Percentiles rank a stretch among this genome's conserved stretches.
Conservation (phyloP, 2,113 vertebrate genomes). For the Himantopus leucocephalus region DNA sequence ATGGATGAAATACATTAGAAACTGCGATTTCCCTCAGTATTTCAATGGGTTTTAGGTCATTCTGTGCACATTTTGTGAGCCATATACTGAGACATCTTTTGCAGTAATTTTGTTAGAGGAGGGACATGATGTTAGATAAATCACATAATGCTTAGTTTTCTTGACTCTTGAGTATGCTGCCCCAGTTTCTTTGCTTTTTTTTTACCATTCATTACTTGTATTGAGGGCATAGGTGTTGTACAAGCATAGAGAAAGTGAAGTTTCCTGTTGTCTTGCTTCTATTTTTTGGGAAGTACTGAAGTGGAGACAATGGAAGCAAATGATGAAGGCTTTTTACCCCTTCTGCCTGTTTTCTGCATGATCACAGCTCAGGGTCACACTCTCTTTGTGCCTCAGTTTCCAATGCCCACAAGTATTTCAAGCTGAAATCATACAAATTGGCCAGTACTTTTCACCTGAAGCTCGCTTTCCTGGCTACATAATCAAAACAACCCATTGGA, state of each 20-base stretch:
- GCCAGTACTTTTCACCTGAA: background rate
- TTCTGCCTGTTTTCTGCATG: background rate
- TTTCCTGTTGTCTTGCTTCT: background rate
- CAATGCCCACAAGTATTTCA: background rate
- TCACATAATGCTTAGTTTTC: background rate
- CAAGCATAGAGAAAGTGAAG: background rate
- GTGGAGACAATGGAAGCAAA: background rate
- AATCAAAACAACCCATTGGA: background rate
- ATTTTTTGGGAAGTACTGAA: background rate
- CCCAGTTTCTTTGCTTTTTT: background rate
- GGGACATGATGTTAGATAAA: background rate
- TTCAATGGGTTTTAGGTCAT: background rate
- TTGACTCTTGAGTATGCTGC: background rate
- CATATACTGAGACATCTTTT: background rate
- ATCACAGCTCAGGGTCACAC: rapidly evolving
- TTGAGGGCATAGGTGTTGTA: background rate
- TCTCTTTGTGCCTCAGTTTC: background rate
- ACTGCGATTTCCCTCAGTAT: background rate
- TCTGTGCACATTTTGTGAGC: background rate
- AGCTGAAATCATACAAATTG: background rate
- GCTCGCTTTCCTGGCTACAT: background rate
- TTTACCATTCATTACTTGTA: background rate
- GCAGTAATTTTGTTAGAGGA: background rate
- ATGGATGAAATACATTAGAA: background rate
- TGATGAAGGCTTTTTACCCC: background rate